phyloP scores from a whole-genome alignment of 2,797 vertebrate species.

The Chaunax sp. region DNA sequence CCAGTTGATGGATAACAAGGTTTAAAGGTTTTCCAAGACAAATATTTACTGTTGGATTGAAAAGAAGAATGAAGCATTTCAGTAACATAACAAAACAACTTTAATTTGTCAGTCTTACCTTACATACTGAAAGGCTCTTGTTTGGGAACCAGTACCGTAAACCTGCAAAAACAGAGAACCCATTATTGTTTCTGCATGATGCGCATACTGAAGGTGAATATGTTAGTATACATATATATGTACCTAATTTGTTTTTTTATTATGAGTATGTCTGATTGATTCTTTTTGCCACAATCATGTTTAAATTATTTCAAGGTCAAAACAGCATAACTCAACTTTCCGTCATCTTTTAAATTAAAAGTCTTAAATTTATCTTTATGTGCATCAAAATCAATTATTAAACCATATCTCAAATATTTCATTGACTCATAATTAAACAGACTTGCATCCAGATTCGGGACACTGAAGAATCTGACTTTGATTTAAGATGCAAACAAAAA shows the following conservation, averaged over 20 bases:
- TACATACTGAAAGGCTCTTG: constrained; percentile 98
- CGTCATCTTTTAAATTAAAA: not conserved
- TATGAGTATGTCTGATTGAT: not conserved
- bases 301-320: not conserved
- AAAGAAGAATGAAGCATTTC: not conserved
- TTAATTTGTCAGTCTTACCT: constrained; percentile 82
- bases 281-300: not conserved
- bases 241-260: not conserved
- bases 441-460: not conserved
- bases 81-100: not conserved
- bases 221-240: not conserved
- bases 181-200: not conserved
- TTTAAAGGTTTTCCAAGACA: not conserved
- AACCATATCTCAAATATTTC: not conserved
- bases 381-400: too few species aligned
- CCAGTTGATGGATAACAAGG: not conserved
- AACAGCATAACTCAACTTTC: not conserved
- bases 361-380: not conserved
- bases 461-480: not conserved
- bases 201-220: not conserved
- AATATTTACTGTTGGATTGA: not conserved
- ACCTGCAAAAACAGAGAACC: constrained; percentile 81
- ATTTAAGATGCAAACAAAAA: not conserved
- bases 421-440: not conserved
- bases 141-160: constrained; percentile 95